These are phyloP conservation scores for Pipistrellus pipistrellus DNA, from an alignment of 2,797 vertebrate genomes.

Conservation along the genomic window DNA sequence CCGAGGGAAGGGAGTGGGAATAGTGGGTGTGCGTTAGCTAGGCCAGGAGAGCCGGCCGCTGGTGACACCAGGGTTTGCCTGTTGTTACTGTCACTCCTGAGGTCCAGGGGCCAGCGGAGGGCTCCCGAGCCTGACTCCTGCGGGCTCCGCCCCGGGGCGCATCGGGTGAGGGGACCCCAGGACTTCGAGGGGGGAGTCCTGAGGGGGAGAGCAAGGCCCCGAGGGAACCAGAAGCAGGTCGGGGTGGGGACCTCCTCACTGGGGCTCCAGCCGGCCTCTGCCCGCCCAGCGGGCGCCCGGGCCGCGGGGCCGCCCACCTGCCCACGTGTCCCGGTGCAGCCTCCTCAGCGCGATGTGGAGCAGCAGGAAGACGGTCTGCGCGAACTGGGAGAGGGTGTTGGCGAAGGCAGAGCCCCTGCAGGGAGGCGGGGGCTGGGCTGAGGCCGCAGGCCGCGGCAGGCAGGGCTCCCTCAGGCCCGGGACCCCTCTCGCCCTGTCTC, in stretches of 20 bases:
- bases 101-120: neutral
- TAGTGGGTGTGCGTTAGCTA: too few relatives aligned
- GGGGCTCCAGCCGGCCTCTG: neutral
- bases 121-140: neutral
- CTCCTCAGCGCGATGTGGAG: conserved; percentile 92
- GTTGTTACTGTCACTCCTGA: neutral
- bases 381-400: conserved; percentile 90
- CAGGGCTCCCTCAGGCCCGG: neutral
- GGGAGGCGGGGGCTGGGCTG: conserved; percentile 17
- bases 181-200: neutral
- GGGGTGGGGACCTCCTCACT: neutral
- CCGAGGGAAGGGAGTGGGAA: too few relatives aligned
- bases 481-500: neutral
- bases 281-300: neutral
- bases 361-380: conserved; percentile 90
- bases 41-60: neutral
- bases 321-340: conserved; percentile 92
- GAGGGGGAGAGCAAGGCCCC: neutral
- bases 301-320: conserved; percentile 86
- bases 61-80: neutral
- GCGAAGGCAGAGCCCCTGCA: conserved; percentile 93
- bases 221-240: neutral
- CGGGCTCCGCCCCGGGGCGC: neutral
- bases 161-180: neutral
- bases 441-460: neutral